Percentiles rank a stretch among this genome's conserved stretches.
phyloP scores from a whole-genome alignment of 2,888 invertebrate genomes.

The Cataglyphis rosenhaueri region DNA sequence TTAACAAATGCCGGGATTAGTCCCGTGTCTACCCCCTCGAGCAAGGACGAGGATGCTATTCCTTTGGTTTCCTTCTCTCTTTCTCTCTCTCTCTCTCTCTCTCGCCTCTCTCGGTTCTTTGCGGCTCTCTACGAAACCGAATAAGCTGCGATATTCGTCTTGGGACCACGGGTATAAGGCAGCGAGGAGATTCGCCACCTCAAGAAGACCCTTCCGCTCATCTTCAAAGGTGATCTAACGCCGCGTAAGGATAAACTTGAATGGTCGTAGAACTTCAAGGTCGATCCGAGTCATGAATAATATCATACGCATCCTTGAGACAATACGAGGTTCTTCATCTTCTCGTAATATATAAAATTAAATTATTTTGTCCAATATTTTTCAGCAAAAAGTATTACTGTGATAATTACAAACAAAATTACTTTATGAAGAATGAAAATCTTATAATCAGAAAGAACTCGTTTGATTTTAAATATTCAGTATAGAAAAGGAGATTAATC shows the following conservation, averaged over 20 bases:
- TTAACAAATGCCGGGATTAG: conserved; percentile 83
- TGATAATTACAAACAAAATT: neutral
- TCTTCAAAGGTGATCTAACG: conserved; percentile 43
- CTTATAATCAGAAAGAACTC: neutral
- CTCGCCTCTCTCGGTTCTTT: conserved; percentile 33
- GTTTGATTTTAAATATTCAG: neutral
- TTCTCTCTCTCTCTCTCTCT: conserved; percentile 17
- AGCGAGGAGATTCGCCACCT: conserved; percentile 62
- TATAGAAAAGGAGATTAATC: conserved; percentile 4
- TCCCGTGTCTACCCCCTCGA: conserved; percentile 63
- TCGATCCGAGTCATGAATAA: conserved; percentile 42
- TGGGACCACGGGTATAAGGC: conserved; percentile 62
- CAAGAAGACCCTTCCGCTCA: neutral
- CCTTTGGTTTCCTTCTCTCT: conserved; percentile 42
- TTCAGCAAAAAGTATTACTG: neutral
- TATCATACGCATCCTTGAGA: neutral
- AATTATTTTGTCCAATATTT: neutral
- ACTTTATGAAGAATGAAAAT: neutral
- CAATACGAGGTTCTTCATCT: neutral
- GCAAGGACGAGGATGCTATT: conserved; percentile 54
- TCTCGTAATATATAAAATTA: neutral
- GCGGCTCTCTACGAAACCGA: conserved; percentile 49
- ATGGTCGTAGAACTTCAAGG: conserved; percentile 26
- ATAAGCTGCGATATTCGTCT: conserved; percentile 75
- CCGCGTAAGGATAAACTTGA: conserved; percentile 31